These are phyloP conservation scores for Epinotia ramella DNA, from an alignment of 2,888 invertebrate genomes.

Conservation along the genomic window DNA sequence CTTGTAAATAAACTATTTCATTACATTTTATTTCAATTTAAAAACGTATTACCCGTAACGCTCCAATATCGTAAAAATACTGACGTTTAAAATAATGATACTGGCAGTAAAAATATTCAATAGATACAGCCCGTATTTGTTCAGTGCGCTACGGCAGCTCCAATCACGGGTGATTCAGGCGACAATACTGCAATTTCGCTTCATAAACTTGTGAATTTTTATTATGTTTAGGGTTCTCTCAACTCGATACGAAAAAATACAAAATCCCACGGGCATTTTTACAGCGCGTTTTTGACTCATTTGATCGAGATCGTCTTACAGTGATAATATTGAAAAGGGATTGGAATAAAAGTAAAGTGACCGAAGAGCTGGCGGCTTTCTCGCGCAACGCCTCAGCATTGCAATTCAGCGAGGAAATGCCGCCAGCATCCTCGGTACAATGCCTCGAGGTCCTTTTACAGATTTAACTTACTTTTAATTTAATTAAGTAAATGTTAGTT, in stretches of 20 bases:
- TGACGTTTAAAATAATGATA: not conserved
- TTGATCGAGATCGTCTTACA: no score
- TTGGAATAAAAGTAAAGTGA: no score
- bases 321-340: no score
- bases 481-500: no score
- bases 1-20: no score
- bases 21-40: not conserved
- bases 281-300: no score
- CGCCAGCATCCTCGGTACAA: no score
- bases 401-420: no score
- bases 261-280: not conserved
- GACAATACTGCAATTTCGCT: slow-evolving; percentile 36
- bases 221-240: slow-evolving; percentile 6
- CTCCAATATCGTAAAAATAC: slow-evolving; percentile 12
- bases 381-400: no score
- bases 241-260: not conserved
- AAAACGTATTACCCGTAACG: not conserved
- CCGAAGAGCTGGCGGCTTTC: no score
- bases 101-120: slow-evolving; percentile 28
- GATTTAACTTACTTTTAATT: no score
- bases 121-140: slow-evolving; percentile 23
- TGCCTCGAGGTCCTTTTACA: no score
- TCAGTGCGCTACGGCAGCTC: slow-evolving; percentile 8
- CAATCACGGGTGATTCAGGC: slow-evolving; percentile 37
- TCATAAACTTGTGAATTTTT: not conserved